These are phyloP conservation scores for Choreutis nemorana DNA, from an alignment of 2,888 invertebrate species.

Conservation along the genomic window DNA sequence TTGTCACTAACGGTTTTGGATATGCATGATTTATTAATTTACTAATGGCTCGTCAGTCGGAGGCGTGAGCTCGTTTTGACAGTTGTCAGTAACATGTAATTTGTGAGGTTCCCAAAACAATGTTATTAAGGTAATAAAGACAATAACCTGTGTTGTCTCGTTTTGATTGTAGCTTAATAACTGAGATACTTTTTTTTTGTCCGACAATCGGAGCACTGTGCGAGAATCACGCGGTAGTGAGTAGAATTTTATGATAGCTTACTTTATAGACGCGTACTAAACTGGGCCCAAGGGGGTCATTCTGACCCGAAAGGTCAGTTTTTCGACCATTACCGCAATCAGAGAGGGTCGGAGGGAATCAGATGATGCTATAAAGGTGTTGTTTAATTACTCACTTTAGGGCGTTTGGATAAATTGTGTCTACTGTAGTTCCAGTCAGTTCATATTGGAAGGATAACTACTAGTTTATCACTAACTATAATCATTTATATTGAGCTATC, in stretches of 20 bases:
- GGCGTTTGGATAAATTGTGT: slow-evolving; percentile 30
- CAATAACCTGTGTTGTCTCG: no score
- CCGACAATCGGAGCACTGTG: slow-evolving; percentile 16
- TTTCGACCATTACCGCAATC: slow-evolving; percentile 58
- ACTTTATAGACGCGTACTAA: slow-evolving; percentile 36
- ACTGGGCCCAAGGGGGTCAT: slow-evolving; percentile 46
- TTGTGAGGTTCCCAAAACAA: no score
- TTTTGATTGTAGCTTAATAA: no score
- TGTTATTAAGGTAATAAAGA: no score
- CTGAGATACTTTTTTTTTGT: no score
- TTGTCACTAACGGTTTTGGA: slow-evolving; percentile 49
- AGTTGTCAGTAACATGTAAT: slow-evolving; percentile 44
- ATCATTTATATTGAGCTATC: no score
- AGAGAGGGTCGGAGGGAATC: slow-evolving; percentile 46
- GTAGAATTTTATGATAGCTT: no score
- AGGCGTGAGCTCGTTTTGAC: slow-evolving; percentile 48
- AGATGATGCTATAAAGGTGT: slow-evolving; percentile 49
- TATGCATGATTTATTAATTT: slow-evolving; percentile 57
- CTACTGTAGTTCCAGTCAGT: no score
- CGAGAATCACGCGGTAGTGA: no score
- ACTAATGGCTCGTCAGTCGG: slow-evolving; percentile 17
- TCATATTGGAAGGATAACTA: no score
- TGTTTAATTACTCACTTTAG: slow-evolving; percentile 53
- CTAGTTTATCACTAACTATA: no score
- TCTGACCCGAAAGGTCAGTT: slow-evolving; percentile 55